Percentiles rank a stretch among this genome's conserved stretches.
Conservation (phyloP, 2,888 invertebrate genomes). For the Caenorhabditis angaria region DNA sequence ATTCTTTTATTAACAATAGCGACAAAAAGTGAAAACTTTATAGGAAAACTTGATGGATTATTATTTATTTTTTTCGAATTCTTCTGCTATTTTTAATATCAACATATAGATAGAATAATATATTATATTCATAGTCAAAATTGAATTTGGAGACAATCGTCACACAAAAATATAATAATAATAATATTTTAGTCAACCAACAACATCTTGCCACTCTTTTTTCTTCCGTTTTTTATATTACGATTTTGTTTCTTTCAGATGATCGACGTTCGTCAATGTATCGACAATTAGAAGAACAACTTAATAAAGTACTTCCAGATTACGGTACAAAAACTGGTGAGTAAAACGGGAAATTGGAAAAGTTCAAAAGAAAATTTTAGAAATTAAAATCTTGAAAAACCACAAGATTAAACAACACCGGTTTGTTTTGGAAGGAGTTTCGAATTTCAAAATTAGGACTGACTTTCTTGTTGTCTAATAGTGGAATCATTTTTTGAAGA, state of each 20-base stretch:
- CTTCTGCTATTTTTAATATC: not conserved
- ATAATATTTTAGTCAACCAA: not conserved
- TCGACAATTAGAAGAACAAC: conserved; percentile 53
- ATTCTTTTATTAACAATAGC: not conserved
- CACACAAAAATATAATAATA: not conserved
- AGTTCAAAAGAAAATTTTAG: too few species aligned
- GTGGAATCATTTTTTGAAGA: too few species aligned
- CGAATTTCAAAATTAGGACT: too few species aligned
- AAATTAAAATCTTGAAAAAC: too few species aligned
- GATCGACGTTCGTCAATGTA: conserved; percentile 54
- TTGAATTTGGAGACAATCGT: not conserved
- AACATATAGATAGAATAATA: too few species aligned
- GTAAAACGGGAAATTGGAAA: not conserved
- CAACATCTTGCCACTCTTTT: not conserved
- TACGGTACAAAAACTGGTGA: conserved; percentile 33
- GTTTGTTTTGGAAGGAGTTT: too few species aligned
- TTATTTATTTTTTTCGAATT: not conserved
- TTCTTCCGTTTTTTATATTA: conserved; percentile 1
- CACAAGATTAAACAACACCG: too few species aligned
- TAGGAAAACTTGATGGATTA: not conserved
- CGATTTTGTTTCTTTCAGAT: conserved; percentile 30
- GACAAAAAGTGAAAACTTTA: conserved; percentile 13
- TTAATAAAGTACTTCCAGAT: conserved; percentile 51
- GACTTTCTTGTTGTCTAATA: too few species aligned
- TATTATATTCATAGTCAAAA: not conserved